Evolutionary conservation across 2,113 vertebrate genomes (phyloP).

Genomic region (Heterotis niloticus): DNA sequence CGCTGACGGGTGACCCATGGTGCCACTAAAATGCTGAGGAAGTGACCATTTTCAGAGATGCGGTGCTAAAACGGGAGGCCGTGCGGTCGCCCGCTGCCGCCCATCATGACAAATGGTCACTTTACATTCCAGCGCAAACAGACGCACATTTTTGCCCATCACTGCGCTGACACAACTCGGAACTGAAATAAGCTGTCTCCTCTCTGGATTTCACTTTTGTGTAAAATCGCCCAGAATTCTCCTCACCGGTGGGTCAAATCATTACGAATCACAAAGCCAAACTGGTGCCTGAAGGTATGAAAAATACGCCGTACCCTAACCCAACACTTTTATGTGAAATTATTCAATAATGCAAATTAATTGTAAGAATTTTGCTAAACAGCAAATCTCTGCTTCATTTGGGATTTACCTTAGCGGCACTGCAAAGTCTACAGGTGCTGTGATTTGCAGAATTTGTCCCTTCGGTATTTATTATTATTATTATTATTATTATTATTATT

Average conservation of each 20-base stretch:
- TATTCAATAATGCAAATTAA: background rate
- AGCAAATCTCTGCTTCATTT: background rate
- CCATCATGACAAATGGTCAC: background rate
- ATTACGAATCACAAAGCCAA: background rate
- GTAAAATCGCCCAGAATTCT: background rate
- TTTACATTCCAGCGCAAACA: conserved; percentile 17
- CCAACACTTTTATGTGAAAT: background rate
- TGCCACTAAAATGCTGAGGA: background rate
- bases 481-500: background rate
- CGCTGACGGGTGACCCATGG: background rate
- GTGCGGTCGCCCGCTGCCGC: no score
- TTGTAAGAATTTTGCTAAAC: background rate
- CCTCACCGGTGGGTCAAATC: background rate
- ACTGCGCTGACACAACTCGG: no score
- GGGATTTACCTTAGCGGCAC: background rate
- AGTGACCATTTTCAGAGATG: conserved; percentile 7
- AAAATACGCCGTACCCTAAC: background rate
- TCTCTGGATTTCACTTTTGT: no score
- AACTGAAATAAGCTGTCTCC: no score
- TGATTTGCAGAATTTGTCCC: background rate
- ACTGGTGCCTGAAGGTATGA: background rate
- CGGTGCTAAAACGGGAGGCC: no score
- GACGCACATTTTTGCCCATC: background rate
- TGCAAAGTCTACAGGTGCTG: background rate
- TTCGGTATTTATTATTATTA: background rate